Evolutionary conservation across 92 coral and sea anemone species (phyloP), one percentile per base, ranked within the genome.

Genomic region (Phenganax stokvisi): DNA sequence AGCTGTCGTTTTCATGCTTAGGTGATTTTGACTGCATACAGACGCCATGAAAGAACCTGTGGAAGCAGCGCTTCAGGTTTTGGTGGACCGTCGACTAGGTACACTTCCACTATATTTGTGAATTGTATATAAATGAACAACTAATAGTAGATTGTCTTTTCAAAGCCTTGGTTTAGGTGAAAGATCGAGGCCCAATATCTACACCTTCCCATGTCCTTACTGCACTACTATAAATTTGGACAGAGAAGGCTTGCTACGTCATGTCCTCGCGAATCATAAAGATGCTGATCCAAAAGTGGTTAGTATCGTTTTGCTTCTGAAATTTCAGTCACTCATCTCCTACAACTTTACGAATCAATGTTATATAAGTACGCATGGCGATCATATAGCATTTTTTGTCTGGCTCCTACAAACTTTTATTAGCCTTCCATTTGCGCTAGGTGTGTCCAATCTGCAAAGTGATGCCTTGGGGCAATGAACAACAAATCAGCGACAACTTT

Each of bases 391-490:
- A 37, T 37, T 37, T 37, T 0, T 37, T 20, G 17, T 1, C 51
- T 56, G 3, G 17, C 25, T 25, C 6, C 37, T 51, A 54, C 56
- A 16, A n/a, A 6, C 0, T 13, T 17, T 55, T 51, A 12, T 66
- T 12, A 15, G 51, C 11, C 11, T 17, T 28, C 16, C 51, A 74
- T 11, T 70, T 44, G 52, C 55, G 29, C 64, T 0, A 93, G 97
- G 97, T 93, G 54, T 93, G 97, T 71, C 97, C 97, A 76, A 89
- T 93, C 59, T 93, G 97, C 75, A 89, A 87, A 51, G 85, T 85
- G 64, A 93, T 93, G 97, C 97, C 97, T 0, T 93, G 97, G 97
- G 97, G 97, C 27, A 68, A 93, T 80, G 85, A 91, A 13, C 64
- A 88, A 10, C 97, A 89, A 64, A 83, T 76, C 69, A 93, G 97